Evolutionary conservation across 2,113 vertebrate genomes (phyloP).

Genomic region (Hemiscyllium ocellatum): DNA sequence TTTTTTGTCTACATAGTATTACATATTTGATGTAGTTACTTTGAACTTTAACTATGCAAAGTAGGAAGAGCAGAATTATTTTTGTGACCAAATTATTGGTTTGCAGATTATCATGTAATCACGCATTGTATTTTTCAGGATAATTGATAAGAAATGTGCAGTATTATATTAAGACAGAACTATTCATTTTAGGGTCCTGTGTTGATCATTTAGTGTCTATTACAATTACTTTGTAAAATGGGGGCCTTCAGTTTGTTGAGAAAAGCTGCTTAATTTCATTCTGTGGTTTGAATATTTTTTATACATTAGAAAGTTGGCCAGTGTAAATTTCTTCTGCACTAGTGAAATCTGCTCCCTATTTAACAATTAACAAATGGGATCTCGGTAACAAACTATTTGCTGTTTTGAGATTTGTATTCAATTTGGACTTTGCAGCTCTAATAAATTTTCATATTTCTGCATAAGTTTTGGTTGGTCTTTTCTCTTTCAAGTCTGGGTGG

Average conservation of each 20-base stretch:
- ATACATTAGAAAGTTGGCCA: slow-evolving; percentile 24
- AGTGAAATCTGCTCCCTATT: slow-evolving; percentile 26
- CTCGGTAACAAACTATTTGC: slow-evolving; percentile 33
- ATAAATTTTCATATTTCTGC: slow-evolving; percentile 37
- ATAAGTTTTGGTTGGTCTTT: not conserved
- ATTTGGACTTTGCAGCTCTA: not conserved
- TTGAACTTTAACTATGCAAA: slow-evolving; percentile 36
- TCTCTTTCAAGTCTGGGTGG: no score
- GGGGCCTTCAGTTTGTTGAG: not conserved
- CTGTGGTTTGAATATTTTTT: slow-evolving; percentile 24
- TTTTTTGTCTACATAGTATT: slow-evolving; percentile 13
- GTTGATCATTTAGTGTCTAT: slow-evolving; percentile 13
- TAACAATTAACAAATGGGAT: slow-evolving; percentile 29
- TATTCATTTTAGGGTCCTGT: not conserved
- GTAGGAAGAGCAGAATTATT: slow-evolving; percentile 28
- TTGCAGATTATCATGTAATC: slow-evolving; percentile 1
- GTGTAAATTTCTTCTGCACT: slow-evolving; percentile 31
- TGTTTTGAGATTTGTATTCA: slow-evolving; percentile 20
- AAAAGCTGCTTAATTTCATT: slow-evolving; percentile 22
- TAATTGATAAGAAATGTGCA: slow-evolving; percentile 22
- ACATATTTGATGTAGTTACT: slow-evolving; percentile 33
- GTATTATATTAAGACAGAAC: slow-evolving; percentile 23
- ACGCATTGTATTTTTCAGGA: slow-evolving; percentile 21
- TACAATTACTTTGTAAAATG: slow-evolving; percentile 25
- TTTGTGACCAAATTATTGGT: slow-evolving; percentile 14